Conservation (phyloP, 2,888 invertebrate genomes). For the Athetis lepigone region DNA sequence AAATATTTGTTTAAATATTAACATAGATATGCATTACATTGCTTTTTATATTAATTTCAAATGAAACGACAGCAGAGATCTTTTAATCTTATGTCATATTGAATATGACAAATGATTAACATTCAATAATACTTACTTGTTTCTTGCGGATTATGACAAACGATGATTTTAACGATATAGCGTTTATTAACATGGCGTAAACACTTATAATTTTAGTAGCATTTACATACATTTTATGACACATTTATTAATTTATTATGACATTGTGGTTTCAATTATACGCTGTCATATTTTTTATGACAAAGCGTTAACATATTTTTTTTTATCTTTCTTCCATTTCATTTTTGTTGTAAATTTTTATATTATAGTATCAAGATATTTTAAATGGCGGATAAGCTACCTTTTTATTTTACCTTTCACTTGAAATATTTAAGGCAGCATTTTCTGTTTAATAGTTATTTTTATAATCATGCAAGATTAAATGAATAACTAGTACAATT, state of each 20-base stretch:
- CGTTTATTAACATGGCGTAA: slow-evolving; percentile 14
- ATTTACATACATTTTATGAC: slow-evolving; percentile 28
- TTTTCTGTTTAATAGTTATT: neutral
- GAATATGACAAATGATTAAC: slow-evolving; percentile 31
- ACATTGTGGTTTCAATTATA: neutral
- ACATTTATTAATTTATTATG: slow-evolving; percentile 21
- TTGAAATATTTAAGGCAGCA: no score
- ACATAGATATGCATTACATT: slow-evolving; percentile 63
- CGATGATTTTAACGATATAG: slow-evolving; percentile 17
- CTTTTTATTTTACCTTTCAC: neutral
- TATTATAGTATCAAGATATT: no score
- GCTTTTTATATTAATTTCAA: slow-evolving; percentile 55
- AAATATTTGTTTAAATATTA: slow-evolving; percentile 46
- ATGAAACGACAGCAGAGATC: slow-evolving; percentile 23
- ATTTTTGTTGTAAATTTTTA: no score
- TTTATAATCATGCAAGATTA: no score
- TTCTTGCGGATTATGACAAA: neutral
- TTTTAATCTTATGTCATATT: slow-evolving; percentile 33
- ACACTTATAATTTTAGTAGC: slow-evolving; percentile 13
- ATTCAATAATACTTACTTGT: slow-evolving; percentile 9
- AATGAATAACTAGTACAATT: no score
- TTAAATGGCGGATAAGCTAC: neutral
- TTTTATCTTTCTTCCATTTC: neutral
- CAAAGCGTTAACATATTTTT: slow-evolving; percentile 2
- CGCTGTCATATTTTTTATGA: neutral